Conservation (phyloP, 1,140 invertebrate genomes). For the Cryptotermes secundus region DNA sequence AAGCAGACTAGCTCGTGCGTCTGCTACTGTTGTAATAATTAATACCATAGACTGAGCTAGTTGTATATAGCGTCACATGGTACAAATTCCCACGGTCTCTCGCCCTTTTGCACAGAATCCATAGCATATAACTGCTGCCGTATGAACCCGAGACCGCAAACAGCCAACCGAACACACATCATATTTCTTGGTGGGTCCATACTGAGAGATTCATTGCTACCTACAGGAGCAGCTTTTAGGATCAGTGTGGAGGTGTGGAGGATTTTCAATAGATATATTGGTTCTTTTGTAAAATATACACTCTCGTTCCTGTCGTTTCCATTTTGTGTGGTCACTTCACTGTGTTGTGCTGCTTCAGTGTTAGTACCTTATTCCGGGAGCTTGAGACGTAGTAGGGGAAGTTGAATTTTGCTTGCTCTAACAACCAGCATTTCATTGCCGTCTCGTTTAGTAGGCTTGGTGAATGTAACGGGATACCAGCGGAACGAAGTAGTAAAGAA, state of each 20-base stretch:
- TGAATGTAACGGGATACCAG: too few relatives aligned
- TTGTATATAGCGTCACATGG: not conserved
- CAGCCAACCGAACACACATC: not conserved
- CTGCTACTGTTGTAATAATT: not conserved
- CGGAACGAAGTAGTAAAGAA: too few relatives aligned
- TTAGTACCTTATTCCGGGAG: too few relatives aligned
- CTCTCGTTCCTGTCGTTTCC: not conserved
- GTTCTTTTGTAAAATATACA: constrained; percentile 19
- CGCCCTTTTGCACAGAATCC: constrained; percentile 5
- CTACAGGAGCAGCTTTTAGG: not conserved
- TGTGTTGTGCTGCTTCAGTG: not conserved
- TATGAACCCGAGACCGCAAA: not conserved
- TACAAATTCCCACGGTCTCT: constrained; percentile 8
- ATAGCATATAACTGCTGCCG: not conserved
- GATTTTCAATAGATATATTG: constrained; percentile 3
- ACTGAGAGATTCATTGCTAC: constrained; percentile 10
- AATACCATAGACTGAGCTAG: not conserved
- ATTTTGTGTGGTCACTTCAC: constrained; percentile 1
- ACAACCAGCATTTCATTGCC: too few relatives aligned
- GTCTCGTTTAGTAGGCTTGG: too few relatives aligned
- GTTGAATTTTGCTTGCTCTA: too few relatives aligned
- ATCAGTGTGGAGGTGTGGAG: not conserved
- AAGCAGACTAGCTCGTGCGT: not conserved
- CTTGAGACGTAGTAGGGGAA: too few relatives aligned
- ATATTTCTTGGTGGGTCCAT: constrained; percentile 13